Evolutionary conservation across 1,140 invertebrate species (phyloP), one percentile per base, ranked within the genome.

Genomic region (Zaprionus capensis): DNA sequence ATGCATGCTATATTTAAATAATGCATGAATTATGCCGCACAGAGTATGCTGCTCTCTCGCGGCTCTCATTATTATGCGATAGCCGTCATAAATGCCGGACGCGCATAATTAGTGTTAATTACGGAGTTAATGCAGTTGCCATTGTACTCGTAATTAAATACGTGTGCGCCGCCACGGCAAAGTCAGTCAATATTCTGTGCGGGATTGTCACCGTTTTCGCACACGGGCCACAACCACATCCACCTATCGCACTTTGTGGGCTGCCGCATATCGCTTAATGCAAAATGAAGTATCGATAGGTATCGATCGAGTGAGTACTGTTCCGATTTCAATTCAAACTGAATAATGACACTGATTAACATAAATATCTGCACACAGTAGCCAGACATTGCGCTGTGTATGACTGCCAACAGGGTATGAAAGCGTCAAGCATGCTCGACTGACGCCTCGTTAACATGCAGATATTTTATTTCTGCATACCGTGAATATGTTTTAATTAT

Each of bases 71-170:
- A 62, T 55, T 58, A 38, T 63, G 69, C 75, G 76, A 66, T 70
- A 34, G 63, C 68, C 70, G 46, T 69, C 51, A 49, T 84, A 81
- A 84, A 84, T 84, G 81, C 77, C 66, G 49, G 73, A 77, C 46
- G 78, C 61, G 61, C 78, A 85, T 85, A 85, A 85, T 81, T 84
- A 85, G 82, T 85, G 81, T 85, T 85, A 85, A 84, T 85, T 85
- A 85, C 83, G 75, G 81, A 85, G 76, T 85, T 85, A 85, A 85
- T 85, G 82, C 81, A 84, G 78, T 84, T 71, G 71, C 82, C 77
- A 84, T 84, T 84, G 75, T 72, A 69, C 49, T 65, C 62, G 31
- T 65, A 65, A 78, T 78, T 84, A 55, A 76, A 78, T 72, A 81
- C 70, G 63, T 51, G 46, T 51, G 46, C 22, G 20, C 11, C 20